Conservation (phyloP, 2,888 invertebrate genomes). For the Orthosia incerta region DNA sequence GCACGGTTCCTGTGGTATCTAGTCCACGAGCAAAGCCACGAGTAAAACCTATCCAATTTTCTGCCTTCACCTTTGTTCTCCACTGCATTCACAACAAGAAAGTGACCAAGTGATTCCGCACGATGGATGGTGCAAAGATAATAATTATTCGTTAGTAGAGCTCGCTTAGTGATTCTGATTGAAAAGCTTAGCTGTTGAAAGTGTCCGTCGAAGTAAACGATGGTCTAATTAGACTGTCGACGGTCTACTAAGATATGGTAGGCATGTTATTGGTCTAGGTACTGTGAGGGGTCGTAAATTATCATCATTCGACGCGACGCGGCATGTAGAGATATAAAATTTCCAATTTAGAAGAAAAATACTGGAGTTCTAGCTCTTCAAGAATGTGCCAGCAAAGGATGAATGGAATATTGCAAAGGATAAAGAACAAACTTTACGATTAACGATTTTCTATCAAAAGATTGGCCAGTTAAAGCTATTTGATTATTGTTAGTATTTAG, state of each 20-base stretch:
- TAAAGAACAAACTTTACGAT: no score
- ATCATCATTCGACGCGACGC: not conserved
- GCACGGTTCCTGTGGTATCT: no score
- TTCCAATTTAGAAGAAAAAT: no score
- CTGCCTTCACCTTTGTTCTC: not conserved
- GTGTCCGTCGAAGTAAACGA: constrained; percentile 17
- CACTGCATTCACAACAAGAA: constrained; percentile 19
- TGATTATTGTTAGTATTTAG: no score
- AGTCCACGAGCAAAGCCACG: no score
- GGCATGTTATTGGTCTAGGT: constrained; percentile 14
- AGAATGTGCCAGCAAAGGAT: no score
- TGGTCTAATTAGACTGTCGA: constrained; percentile 28
- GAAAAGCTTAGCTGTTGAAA: constrained; percentile 30
- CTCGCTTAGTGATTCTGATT: constrained; percentile 32
- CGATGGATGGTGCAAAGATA: constrained; percentile 36
- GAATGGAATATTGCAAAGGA: no score
- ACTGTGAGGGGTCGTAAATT: not conserved
- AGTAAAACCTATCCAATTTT: no score
- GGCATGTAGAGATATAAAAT: not conserved
- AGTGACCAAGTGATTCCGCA: constrained; percentile 24
- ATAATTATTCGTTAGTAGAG: constrained; percentile 29
- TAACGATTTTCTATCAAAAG: no score
- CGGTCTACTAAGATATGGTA: constrained; percentile 23
- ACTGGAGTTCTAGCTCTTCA: no score
- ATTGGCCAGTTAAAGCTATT: no score